Percentiles rank a stretch among this genome's conserved stretches.
Conservation (phyloP, 1,140 invertebrate species). For the Idris sp. region DNA sequence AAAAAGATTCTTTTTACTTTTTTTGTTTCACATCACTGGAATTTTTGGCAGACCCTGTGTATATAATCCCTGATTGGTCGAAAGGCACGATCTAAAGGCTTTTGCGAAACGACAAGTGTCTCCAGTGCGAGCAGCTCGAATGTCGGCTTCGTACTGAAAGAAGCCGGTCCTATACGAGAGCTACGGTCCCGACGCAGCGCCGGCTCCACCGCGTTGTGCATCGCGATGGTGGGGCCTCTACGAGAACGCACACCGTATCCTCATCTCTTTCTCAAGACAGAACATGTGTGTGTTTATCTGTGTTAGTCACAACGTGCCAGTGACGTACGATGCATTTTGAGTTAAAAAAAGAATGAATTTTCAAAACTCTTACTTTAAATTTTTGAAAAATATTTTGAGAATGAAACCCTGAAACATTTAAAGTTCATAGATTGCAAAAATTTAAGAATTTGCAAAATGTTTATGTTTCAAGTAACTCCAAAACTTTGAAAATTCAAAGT, state of each 20-base stretch:
- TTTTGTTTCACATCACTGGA: too few relatives aligned
- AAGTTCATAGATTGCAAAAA: too few relatives aligned
- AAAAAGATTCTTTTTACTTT: too few relatives aligned
- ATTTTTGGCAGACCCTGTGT: background rate
- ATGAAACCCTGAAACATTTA: too few relatives aligned
- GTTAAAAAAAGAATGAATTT: too few relatives aligned
- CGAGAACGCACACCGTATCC: slow-evolving; percentile 51
- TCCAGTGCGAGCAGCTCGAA: slow-evolving; percentile 69
- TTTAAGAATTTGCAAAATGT: too few relatives aligned
- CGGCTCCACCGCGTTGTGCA: slow-evolving; percentile 59
- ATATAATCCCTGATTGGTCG: slow-evolving; percentile 29
- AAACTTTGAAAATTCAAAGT: too few relatives aligned
- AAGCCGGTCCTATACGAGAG: slow-evolving; percentile 66
- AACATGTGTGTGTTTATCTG: slow-evolving; percentile 30
- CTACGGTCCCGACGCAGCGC: slow-evolving; percentile 62
- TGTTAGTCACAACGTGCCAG: slow-evolving; percentile 33
- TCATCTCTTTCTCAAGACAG: slow-evolving; percentile 38
- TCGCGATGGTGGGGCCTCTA: slow-evolving; percentile 58
- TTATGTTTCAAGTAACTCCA: too few relatives aligned
- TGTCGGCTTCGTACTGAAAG: slow-evolving; percentile 75
- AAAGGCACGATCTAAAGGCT: slow-evolving; percentile 39
- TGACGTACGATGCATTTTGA: slow-evolving; percentile 28
- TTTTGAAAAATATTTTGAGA: too few relatives aligned
- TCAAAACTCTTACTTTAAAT: too few relatives aligned
- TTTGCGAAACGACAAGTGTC: slow-evolving; percentile 59